Base-by-base conservation (phyloP, 2,113 vertebrate species). In the Chaetura pelagica region DNA sequence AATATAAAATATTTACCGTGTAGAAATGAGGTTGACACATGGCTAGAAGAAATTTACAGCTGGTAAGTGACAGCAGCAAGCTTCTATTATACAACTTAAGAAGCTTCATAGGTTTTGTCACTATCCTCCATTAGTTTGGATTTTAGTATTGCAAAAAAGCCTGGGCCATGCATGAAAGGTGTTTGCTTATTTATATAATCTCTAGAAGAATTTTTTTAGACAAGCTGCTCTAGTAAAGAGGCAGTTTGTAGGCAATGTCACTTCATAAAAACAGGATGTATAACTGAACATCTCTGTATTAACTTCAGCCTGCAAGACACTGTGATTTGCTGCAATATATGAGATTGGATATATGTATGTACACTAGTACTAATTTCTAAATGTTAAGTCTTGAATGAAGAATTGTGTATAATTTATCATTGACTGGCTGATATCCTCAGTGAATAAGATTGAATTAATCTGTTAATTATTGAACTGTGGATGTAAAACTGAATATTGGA, bases 41-140 rank as follows among this genome's bases (percentile, higher is more conserved):
- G 87, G 10, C 59, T 38, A 15, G 83, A 71, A 94, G 75, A 96
- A 94, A 86, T 80, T 84, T 93, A 51, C 67, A 74, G 29, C 82
- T 86, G 21, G 22, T 38, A 84, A 87, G 40, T 85, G 84, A 80
- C 71, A 84, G 76, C 74, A 94, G 71, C 52, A 87, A 88, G 30
- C n/a, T 87, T 81, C 48, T 87, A 38, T 64, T 71, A 26, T 32
- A 44, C 80, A 71, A 10, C 73, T 54, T 48, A 29, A 76, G 73
- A 55, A 92, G 23, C 40, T 82, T 71, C 84, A 48, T 64, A 89
- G 55, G 35, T 92, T 97, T 96, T 89, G 58, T 86, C 30, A 42
- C 40, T 72, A 8, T 63, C 30, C 15, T 89, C 30, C 17, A 19
- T 92, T 89, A 86, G 32, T 69, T 86, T 86, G 79, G 42, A 59